These are phyloP conservation scores for Papilio dardanus DNA, from an alignment of 1,140 invertebrate species.

Conservation along the genomic window DNA sequence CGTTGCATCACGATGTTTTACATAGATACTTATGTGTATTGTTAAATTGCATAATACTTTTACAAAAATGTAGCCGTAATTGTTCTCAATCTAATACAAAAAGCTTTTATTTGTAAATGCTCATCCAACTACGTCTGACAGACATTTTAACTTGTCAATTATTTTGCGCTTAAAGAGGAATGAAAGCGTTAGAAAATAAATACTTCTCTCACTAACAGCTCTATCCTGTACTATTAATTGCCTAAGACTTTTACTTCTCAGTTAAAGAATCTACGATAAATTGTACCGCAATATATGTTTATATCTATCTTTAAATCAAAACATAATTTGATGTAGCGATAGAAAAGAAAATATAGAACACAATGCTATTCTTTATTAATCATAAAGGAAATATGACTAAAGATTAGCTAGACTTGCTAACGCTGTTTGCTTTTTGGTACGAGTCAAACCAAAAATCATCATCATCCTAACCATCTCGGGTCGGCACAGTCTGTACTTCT, in stretches of 20 bases:
- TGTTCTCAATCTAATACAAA: not conserved
- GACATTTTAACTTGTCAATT: slow-evolving; percentile 13
- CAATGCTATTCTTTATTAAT: too few relatives aligned
- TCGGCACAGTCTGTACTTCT: too few relatives aligned
- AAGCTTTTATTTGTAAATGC: slow-evolving; percentile 8
- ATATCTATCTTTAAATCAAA: not conserved
- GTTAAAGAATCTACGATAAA: not conserved
- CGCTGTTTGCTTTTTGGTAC: too few relatives aligned
- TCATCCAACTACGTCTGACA: not conserved
- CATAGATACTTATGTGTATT: too few relatives aligned
- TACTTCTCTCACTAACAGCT: not conserved
- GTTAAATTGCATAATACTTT: not conserved
- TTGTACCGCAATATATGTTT: not conserved
- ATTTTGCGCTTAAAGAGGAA: not conserved
- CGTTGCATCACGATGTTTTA: too few relatives aligned
- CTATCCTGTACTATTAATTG: not conserved
- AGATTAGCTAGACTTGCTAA: too few relatives aligned
- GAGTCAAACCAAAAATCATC: too few relatives aligned
- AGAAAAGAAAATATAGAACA: not conserved
- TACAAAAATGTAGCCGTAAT: not conserved
- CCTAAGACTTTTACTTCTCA: not conserved
- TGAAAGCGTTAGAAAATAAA: slow-evolving; percentile 7
- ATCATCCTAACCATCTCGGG: too few relatives aligned
- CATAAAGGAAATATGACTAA: too few relatives aligned
- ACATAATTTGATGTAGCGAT: not conserved